Evolutionary conservation across 1,140 invertebrate species (phyloP), one percentile per base, ranked within the genome.

Genomic region (Aporrectodea caliginosa): DNA sequence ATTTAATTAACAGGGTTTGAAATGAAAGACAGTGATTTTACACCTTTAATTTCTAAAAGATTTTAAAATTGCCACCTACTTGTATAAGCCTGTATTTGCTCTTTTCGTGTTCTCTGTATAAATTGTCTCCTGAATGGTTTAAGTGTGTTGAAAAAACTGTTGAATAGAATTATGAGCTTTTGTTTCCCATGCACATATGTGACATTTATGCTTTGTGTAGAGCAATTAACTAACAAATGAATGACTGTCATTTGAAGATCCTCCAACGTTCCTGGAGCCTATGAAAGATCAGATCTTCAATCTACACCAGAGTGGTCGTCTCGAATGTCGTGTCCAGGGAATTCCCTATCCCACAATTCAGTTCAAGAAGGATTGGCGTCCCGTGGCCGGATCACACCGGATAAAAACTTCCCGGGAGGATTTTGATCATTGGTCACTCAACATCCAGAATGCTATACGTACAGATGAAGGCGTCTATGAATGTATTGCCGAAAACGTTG

Each of bases 381-480:
- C 85, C 0, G 73, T 88, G 16, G 73, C 84, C 6, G 84, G 86
- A 33, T 85, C 85, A 1, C 82, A 85, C 14, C 79, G 86, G 1
- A 79, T 85, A 0, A 82, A 83, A 35, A 82, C 81, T 71, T 73
- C 78, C 84, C 34, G 77, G 14, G 82, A 82, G 27, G 93, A 95
- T 82, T 95, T 95, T 0, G 94, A 98, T 84, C 92, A 92, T 0
- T 93, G 93, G 80, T 91, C 93, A 2, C 88, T 99, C 29, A 91
- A 92, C 16, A 94, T 99, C 34, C 92, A 92, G 84, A 95, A 97
- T 85, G 91, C 92, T 0, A 96, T 98, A 72, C 88, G 92, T 68
- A 94, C 94, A 84, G 97, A 99, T 87, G 93, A 93, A 83, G 97
- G 97, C 0, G 90, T 98, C 1, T 99, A 99, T 87, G 96, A 95